Conservation (phyloP, 2,113 vertebrate species). For the Cynoglossus semilaevis region DNA sequence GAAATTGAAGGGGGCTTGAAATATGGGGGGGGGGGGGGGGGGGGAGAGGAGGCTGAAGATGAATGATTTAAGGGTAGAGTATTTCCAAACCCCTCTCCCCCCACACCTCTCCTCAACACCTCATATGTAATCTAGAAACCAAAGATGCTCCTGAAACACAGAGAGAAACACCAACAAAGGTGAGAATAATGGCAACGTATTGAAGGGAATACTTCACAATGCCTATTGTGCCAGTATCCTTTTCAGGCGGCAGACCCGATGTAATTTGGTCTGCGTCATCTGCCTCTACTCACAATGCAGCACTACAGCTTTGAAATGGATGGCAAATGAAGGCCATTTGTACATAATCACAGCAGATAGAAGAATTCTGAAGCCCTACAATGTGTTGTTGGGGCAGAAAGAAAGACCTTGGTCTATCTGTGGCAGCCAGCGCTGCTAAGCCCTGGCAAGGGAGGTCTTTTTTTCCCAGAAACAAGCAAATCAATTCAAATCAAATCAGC, state of each 20-base stretch:
- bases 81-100: constrained; percentile 34
- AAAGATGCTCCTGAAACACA: constrained; percentile 73
- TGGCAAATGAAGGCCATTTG: constrained; percentile 79
- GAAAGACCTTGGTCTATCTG: constrained; percentile 77
- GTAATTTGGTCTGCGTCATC: constrained; percentile 75
- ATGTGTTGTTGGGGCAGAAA: constrained; percentile 72
- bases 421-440: constrained; percentile 63
- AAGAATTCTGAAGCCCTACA: constrained; percentile 71
- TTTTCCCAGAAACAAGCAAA: constrained; percentile 71
- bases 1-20: neutral
- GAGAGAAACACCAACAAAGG: constrained; percentile 75
- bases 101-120: constrained; percentile 33
- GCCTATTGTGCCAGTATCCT: constrained; percentile 75
- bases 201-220: constrained; percentile 76
- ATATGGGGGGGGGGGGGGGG: too few relatives aligned
- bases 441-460: constrained; percentile 59
- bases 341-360: constrained; percentile 76
- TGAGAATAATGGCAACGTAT: constrained; percentile 72
- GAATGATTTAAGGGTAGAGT: constrained; percentile 23
- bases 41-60: too few relatives aligned
- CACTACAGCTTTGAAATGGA: constrained; percentile 76
- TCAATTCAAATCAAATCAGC: constrained; percentile 79
- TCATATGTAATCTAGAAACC: constrained; percentile 68
- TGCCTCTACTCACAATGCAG: constrained; percentile 73
- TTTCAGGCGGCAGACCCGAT: constrained; percentile 74